Evolutionary conservation across 2,888 invertebrate genomes (phyloP).

Genomic region (Girardia tigrina): DNA sequence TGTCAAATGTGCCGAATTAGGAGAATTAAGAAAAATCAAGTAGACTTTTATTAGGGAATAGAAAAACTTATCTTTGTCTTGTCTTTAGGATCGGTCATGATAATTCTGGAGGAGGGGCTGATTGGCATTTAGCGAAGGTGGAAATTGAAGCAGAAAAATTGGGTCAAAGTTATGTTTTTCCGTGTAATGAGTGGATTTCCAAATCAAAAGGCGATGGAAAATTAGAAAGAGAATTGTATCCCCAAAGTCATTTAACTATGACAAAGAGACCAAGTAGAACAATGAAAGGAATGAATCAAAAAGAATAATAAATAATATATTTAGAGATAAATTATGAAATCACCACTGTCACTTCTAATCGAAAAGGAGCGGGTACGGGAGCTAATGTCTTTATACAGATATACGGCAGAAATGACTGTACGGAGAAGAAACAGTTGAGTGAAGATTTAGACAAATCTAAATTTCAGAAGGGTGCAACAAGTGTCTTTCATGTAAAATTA

Average conservation of each 20-base stretch:
- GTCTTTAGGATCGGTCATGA: slow-evolving; percentile 49
- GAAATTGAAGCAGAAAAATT: slow-evolving; percentile 47
- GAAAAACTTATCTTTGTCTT: not conserved
- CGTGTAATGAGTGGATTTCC: slow-evolving; percentile 47
- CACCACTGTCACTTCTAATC: slow-evolving; percentile 45
- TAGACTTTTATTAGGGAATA: slow-evolving; percentile 38
- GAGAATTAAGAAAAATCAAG: slow-evolving; percentile 48
- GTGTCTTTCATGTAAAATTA: slow-evolving; percentile 48
- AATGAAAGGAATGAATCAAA: not conserved
- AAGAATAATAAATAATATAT: not conserved
- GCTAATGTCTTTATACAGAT: slow-evolving; percentile 49
- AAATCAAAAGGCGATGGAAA: slow-evolving; percentile 47
- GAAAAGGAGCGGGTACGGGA: slow-evolving; percentile 45
- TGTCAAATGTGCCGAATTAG: slow-evolving; percentile 48
- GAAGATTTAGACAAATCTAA: slow-evolving; percentile 43
- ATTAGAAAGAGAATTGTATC: slow-evolving; percentile 46
- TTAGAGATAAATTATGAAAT: slow-evolving; percentile 49
- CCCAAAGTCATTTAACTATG: slow-evolving; percentile 47
- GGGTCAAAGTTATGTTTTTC: slow-evolving; percentile 46
- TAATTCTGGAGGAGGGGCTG: slow-evolving; percentile 45
- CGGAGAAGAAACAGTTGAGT: slow-evolving; percentile 45
- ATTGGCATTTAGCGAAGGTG: slow-evolving; percentile 48
- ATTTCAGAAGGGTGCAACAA: slow-evolving; percentile 45
- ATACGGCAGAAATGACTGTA: slow-evolving; percentile 45
- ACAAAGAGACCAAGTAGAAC: too few species aligned